Percentiles rank a stretch among this genome's conserved stretches.
These are phyloP conservation scores for Macrochelys suwanniensis DNA, from an alignment of 2,797 vertebrate genomes.

Conservation along the genomic window DNA sequence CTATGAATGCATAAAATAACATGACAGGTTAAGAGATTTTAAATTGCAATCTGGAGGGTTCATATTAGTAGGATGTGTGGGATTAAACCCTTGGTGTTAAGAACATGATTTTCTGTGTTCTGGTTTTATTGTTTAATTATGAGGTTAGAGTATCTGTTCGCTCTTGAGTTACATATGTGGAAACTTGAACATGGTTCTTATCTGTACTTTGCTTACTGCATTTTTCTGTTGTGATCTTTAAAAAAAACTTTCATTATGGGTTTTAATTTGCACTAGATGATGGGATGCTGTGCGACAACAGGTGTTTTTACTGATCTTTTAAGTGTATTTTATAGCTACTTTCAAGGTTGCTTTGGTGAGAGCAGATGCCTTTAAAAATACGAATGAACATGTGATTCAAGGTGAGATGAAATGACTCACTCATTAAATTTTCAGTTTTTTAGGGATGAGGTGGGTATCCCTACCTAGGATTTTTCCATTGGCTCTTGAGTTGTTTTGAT, in stretches of 20 bases:
- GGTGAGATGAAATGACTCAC: not conserved
- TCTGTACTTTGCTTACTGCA: not conserved
- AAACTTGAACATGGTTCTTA: not conserved
- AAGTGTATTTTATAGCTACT: too few relatives aligned
- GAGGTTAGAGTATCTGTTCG: not conserved
- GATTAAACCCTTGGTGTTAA: not conserved
- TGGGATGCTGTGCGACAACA: not conserved
- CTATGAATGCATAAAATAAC: not conserved
- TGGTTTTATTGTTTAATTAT: not conserved
- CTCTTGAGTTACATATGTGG: not conserved
- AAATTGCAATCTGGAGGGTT: not conserved
- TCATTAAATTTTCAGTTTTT: not conserved
- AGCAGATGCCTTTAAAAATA: not conserved
- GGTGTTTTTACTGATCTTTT: not conserved
- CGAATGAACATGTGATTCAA: not conserved
- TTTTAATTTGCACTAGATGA: not conserved
- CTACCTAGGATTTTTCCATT: too few relatives aligned
- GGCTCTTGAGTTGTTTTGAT: too few relatives aligned
- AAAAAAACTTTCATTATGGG: not conserved
- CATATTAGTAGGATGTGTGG: not conserved
- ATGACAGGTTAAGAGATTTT: not conserved
- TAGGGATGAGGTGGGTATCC: not conserved
- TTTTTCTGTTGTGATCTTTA: not conserved
- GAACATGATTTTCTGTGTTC: not conserved
- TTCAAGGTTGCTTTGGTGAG: not conserved